Conservation (phyloP, 2,113 vertebrate genomes). For the Lophius piscatorius region DNA sequence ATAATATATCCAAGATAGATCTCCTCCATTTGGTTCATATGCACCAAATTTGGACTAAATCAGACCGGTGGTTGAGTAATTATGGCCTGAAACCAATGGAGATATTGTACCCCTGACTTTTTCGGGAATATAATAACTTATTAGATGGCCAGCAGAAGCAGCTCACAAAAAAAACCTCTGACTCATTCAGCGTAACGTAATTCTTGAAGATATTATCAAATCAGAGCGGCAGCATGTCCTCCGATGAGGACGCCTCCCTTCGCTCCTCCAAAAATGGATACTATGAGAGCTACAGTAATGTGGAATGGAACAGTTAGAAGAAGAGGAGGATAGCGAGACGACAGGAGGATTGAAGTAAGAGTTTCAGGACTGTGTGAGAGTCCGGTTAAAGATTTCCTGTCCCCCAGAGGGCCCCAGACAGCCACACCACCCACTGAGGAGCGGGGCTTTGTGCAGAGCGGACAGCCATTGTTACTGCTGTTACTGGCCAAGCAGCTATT, state of each 20-base stretch:
- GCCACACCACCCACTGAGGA: constrained; percentile 69
- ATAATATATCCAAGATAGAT: no score
- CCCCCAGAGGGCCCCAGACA: constrained; percentile 63
- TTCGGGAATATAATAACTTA: no score
- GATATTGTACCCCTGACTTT: no score
- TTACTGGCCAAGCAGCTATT: constrained; percentile 70
- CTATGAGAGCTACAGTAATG: background rate
- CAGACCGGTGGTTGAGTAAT: no score
- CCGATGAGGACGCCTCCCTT: background rate
- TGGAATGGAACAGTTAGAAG: background rate
- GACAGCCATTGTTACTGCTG: constrained; percentile 72
- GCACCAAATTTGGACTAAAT: no score
- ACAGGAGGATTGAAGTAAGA: background rate
- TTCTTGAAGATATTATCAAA: background rate
- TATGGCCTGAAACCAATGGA: no score
- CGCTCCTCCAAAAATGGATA: background rate
- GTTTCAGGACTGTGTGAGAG: constrained; percentile 9
- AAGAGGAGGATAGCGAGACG: no score
- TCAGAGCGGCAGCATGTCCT: background rate
- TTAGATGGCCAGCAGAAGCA: background rate
- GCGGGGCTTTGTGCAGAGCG: constrained; percentile 58
- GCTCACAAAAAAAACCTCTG: background rate
- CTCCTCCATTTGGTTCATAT: no score
- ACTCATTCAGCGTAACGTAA: constrained; percentile 3
- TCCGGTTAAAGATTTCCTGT: constrained; percentile 31